Base-by-base conservation (phyloP, 1,140 invertebrate genomes). In the Brachionus koreanus region DNA sequence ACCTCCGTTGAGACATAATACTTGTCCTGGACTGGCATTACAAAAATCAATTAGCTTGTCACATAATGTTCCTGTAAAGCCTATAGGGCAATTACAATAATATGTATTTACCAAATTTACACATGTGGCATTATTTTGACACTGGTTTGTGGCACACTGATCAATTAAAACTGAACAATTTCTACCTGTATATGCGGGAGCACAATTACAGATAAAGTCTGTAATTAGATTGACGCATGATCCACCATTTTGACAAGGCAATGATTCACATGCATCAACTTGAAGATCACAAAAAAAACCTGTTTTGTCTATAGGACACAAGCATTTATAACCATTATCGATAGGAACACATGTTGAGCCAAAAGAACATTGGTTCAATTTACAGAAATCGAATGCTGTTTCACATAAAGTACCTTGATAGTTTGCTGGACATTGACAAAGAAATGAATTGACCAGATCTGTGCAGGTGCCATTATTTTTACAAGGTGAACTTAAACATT, bases 61-160 rank as follows among this genome's bases (percentile, higher is more conserved):
- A 85, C 96, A 98, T 25, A 95, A 91, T 90, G 97, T 98, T 10
- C 96, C 96, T 16, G 93, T 93, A 85, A 98, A 98, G 76, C 96
- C 96, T 33, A 93, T 90, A 13, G 95, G 95, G 88, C 96, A 98
- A 52, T 82, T 49, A 67, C 79, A 82, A 16, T 49, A 46, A 29
- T 39, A 82, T 7, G 10, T 33, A 61, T 35, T 35, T 12, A 49
- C 7, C n/a, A 46, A 43, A 65, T 35, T 49, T 29, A 65, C 33
- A 69, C 79, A 82, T 35, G 43, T 82, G 9, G 29, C 79, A 19
- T 82, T 82, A 19, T 65, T 65, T 65, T 92, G 90, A 49, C 83
- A 84, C 29, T 74, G 85, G 72, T 86, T 86, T 5, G 84, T 85
- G n/a, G 81, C 46, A 84, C 72, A 81, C 84, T 83, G 39, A 19